Conservation (phyloP, 2,888 invertebrate genomes). For the Crossocerus cetratus region DNA sequence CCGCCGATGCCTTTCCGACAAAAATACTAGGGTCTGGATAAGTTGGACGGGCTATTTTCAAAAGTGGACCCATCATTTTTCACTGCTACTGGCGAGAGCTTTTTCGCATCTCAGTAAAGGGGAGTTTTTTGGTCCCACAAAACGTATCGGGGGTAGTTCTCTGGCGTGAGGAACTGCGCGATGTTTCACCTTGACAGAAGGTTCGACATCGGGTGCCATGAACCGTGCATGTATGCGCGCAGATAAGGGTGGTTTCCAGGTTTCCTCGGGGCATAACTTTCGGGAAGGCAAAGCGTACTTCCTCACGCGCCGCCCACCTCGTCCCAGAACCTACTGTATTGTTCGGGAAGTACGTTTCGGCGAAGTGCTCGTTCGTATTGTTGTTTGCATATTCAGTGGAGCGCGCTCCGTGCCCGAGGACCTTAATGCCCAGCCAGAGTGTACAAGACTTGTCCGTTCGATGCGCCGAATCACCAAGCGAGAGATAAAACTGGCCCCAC, state of each 20-base stretch:
- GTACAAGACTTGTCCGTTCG: background rate
- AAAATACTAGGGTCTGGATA: too few species aligned
- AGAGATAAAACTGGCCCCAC: too few species aligned
- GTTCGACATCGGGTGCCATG: background rate
- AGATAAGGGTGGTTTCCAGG: conserved; percentile 30
- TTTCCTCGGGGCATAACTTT: conserved; percentile 27
- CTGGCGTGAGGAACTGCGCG: conserved; percentile 2
- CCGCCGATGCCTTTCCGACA: too few species aligned
- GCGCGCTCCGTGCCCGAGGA: background rate
- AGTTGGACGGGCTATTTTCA: too few species aligned
- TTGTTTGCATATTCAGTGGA: conserved; percentile 3
- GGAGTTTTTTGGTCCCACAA: too few species aligned
- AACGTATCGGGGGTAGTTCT: background rate
- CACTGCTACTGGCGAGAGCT: too few species aligned
- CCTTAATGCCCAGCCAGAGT: background rate
- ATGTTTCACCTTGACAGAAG: conserved; percentile 6
- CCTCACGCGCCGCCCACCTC: conserved; percentile 2
- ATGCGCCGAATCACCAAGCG: too few species aligned
- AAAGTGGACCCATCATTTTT: too few species aligned
- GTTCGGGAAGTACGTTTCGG: background rate
- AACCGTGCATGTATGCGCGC: conserved; percentile 9
- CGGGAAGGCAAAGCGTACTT: conserved; percentile 1
- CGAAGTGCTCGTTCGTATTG: conserved; percentile 5
- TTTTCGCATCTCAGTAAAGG: too few species aligned
- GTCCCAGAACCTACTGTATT: background rate